Conservation (phyloP, 2,113 vertebrate genomes). For the Chlorodrepanis virens region DNA sequence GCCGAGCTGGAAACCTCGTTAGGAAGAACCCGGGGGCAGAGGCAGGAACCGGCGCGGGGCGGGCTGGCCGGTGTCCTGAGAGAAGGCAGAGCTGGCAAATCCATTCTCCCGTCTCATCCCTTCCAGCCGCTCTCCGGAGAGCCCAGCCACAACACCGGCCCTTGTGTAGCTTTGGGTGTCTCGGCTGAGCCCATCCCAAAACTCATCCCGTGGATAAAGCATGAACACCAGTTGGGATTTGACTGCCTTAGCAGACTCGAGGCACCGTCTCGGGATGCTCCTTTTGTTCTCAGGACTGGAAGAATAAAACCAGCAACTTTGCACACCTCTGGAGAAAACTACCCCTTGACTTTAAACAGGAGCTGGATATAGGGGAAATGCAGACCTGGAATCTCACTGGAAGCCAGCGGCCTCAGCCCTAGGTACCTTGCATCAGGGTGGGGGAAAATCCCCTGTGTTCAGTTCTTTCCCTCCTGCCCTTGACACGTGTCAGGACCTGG, state of each 20-base stretch:
- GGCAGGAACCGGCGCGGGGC: not conserved
- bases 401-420: not conserved
- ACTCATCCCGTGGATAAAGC: not conserved
- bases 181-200: not conserved
- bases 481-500: not conserved
- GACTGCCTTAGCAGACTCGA: not conserved
- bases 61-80: not conserved
- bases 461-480: not conserved
- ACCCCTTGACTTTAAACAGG: not conserved
- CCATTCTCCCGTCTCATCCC: not conserved
- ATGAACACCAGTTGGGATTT: not conserved
- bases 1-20: constrained; percentile 49
- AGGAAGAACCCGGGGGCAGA: constrained; percentile 12
- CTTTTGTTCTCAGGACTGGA: not conserved
- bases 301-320: not conserved
- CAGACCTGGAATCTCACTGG: not conserved
- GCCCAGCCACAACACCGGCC: not conserved
- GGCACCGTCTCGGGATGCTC: not conserved
- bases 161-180: not conserved
- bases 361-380: not conserved
- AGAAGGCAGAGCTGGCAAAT: not conserved
- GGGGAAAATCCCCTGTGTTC: not conserved
- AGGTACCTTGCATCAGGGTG: accelerated
- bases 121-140: not conserved
- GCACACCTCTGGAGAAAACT: accelerated